Conservation (phyloP, 2,888 invertebrate genomes). For the Cylindroiulus punctatus region DNA sequence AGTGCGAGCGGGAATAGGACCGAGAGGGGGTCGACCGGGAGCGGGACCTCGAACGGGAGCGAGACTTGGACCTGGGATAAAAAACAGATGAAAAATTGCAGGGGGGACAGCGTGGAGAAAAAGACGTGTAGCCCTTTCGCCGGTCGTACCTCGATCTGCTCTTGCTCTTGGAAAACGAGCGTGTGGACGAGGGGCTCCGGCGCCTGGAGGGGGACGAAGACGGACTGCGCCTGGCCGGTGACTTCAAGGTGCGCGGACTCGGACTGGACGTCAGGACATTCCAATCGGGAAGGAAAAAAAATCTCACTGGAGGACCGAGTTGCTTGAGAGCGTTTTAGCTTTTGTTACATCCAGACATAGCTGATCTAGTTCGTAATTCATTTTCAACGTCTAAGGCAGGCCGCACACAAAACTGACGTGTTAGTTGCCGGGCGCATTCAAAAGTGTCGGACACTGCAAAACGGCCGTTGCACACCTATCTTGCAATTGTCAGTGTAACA, state of each 20-base stretch:
- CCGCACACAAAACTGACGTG: too few species aligned
- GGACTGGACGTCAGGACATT: background rate
- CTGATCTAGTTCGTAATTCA: too few species aligned
- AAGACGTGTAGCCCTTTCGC: background rate
- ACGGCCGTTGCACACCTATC: too few species aligned
- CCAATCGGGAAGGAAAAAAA: background rate
- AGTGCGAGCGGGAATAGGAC: constrained; percentile 61
- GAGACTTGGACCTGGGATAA: constrained; percentile 49
- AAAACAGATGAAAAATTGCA: background rate
- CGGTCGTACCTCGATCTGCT: constrained; percentile 36
- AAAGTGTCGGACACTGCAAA: too few species aligned
- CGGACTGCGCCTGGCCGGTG: constrained; percentile 29
- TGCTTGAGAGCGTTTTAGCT: too few species aligned
- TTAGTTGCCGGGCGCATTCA: too few species aligned
- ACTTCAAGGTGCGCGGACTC: background rate
- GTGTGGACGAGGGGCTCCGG: background rate
- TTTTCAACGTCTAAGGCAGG: too few species aligned
- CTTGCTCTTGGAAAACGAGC: background rate
- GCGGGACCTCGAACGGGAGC: constrained; percentile 60
- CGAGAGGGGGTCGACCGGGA: constrained; percentile 64
- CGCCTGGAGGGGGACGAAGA: constrained; percentile 49
- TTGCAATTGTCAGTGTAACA: too few species aligned
- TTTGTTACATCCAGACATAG: too few species aligned
- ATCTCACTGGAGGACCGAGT: background rate
- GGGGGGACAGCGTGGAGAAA: background rate